phyloP scores from a whole-genome alignment of 2,888 invertebrate species.

The Carpatolechia fugitivella region DNA sequence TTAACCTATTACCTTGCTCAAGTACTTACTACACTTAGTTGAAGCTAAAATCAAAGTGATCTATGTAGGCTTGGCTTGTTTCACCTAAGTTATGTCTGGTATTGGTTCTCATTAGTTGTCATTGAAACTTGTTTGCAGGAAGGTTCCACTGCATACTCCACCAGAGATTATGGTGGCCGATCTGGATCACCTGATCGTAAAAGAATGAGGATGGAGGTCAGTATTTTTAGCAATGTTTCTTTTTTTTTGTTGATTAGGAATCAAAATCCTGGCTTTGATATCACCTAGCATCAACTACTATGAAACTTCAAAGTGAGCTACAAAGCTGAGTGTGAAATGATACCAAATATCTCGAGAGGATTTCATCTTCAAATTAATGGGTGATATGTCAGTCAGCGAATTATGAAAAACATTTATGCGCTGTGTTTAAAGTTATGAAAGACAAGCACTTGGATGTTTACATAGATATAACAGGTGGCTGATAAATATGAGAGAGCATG shows the following conservation, averaged over 20 bases:
- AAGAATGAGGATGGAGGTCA: slow-evolving; percentile 81
- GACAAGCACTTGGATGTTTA: not conserved
- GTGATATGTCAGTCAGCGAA: slow-evolving; percentile 7
- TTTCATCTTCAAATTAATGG: not conserved
- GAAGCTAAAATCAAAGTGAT: too few species aligned
- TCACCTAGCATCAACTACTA: not conserved
- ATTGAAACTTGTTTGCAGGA: slow-evolving; percentile 50
- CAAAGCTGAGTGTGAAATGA: not conserved
- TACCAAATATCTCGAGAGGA: not conserved
- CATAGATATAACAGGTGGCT: not conserved
- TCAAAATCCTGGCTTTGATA: slow-evolving; percentile 6
- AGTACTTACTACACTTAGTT: too few species aligned
- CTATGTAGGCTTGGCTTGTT: too few species aligned
- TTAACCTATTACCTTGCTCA: too few species aligned
- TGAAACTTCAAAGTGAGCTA: not conserved
- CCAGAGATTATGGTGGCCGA: slow-evolving; percentile 75
- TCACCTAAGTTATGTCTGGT: too few species aligned
- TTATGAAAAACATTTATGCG: not conserved
- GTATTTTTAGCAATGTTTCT: slow-evolving; percentile 28
- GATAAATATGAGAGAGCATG: not conserved
- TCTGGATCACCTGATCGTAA: slow-evolving; percentile 82
- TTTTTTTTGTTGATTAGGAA: not conserved
- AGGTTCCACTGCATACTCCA: slow-evolving; percentile 68
- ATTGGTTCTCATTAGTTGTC: too few species aligned
- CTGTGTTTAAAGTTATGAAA: not conserved